Conservation (phyloP, 2,113 vertebrate genomes). For the Tyto alba region DNA sequence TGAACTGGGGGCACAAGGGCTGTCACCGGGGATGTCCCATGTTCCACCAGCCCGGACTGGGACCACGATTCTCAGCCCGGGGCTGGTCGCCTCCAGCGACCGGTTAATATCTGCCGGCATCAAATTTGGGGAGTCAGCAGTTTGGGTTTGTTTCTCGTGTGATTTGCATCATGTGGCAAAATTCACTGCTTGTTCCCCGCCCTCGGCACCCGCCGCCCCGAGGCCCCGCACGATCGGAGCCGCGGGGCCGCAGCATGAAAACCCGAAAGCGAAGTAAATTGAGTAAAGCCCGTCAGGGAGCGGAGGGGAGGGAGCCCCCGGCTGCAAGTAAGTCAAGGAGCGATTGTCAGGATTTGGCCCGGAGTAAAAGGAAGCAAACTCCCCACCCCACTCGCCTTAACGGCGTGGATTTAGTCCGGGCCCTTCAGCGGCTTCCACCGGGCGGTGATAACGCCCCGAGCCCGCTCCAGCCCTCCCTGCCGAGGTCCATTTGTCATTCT, state of each 20-base stretch:
- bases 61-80: rapidly evolving
- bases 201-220: neutral
- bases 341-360: neutral
- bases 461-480: neutral
- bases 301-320: neutral
- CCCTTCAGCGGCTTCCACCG: neutral
- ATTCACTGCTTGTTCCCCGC: rapidly evolving
- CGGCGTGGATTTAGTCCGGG: rapidly evolving
- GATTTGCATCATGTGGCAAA: neutral
- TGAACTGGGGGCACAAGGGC: neutral
- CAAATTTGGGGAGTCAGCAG: rapidly evolving
- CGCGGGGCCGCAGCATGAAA: neutral
- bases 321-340: neutral
- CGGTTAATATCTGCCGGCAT: neutral
- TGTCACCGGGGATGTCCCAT: rapidly evolving
- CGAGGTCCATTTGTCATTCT: neutral
- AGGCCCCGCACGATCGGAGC: too few relatives aligned
- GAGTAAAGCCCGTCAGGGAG: neutral
- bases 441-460: neutral
- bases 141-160: neutral
- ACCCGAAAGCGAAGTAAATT: neutral
- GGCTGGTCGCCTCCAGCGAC: rapidly evolving
- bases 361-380: neutral
- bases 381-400: rapidly evolving
- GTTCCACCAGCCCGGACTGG: rapidly evolving